phyloP scores from a whole-genome alignment of 1,140 invertebrate species.

The Diachasmimorpha longicaudata region DNA sequence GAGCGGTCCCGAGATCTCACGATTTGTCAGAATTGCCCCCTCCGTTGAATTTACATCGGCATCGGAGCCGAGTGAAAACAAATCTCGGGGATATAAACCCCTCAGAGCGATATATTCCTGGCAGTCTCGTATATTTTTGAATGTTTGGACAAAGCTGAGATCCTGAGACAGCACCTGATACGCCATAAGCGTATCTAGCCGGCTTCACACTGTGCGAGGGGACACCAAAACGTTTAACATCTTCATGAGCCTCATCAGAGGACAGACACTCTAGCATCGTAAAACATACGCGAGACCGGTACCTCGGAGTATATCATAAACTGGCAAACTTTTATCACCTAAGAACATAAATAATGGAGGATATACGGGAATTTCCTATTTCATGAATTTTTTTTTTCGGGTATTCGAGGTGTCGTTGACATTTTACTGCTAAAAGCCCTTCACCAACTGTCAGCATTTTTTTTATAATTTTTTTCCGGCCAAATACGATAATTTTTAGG shows the following conservation, averaged over 20 bases:
- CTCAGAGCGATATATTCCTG: constrained; percentile 16
- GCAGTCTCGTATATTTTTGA: constrained; percentile 21
- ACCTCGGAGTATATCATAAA: not conserved
- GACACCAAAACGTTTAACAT: not conserved
- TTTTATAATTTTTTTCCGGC: no score
- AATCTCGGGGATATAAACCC: constrained; percentile 17
- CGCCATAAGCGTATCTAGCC: not conserved
- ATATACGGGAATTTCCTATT: not conserved
- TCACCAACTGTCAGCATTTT: no score
- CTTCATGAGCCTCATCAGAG: not conserved
- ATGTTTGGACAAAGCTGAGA: constrained; percentile 8
- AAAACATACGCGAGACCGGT: not conserved
- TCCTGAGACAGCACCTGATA: constrained; percentile 12
- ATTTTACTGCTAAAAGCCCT: not conserved
- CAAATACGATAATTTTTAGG: no score
- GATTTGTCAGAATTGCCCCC: not conserved
- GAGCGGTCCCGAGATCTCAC: not conserved
- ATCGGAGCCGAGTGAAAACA: constrained; percentile 3
- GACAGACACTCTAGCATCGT: not conserved
- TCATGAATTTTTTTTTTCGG: not conserved
- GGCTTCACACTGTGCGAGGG: not conserved
- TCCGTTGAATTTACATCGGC: not conserved
- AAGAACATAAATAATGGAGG: not conserved
- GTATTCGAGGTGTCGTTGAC: not conserved
- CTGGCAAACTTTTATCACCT: not conserved